Conservation (phyloP, 2,888 invertebrate species). For the Mellilla xanthometata region DNA sequence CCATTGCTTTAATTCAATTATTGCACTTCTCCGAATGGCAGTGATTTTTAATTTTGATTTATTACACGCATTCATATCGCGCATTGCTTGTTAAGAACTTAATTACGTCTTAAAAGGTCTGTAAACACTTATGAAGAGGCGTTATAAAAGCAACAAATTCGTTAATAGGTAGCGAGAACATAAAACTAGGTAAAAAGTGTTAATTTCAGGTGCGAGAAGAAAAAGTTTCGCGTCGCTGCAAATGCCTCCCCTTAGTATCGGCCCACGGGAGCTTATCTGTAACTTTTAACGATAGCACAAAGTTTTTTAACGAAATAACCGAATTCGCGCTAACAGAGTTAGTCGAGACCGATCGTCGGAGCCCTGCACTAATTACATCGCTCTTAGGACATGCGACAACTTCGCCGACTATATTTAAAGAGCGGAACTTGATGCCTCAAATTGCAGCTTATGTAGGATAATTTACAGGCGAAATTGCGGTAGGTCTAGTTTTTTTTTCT, state of each 20-base stretch:
- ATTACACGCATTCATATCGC: conserved; percentile 6
- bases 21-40: conserved; percentile 6
- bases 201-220: too few relatives aligned
- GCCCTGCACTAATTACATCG: conserved; percentile 26
- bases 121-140: conserved; percentile 5
- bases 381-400: conserved; percentile 26
- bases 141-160: conserved; percentile 1
- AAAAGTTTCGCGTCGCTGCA: conserved; percentile 18
- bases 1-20: conserved; percentile 12
- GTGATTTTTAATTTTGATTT: conserved; percentile 11
- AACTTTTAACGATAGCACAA: conserved; percentile 78
- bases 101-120: conserved; percentile 10
- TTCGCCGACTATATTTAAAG: conserved; percentile 18
- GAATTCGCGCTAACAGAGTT: conserved; percentile 66
- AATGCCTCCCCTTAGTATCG: conserved; percentile 35
- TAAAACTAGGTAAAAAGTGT: conserved; percentile 1
- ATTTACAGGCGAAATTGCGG: conserved; percentile 7
- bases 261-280: conserved; percentile 67
- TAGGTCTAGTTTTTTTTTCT: conserved; percentile 14
- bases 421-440: conserved; percentile 4
- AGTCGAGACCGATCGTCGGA: conserved; percentile 31
- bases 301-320: conserved; percentile 81
- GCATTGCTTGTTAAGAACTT: conserved; percentile 11
- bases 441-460: conserved; percentile 9
- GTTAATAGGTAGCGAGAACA: not conserved